Base-by-base conservation (phyloP, 2,797 vertebrate genomes). In the Octomys mimax region DNA sequence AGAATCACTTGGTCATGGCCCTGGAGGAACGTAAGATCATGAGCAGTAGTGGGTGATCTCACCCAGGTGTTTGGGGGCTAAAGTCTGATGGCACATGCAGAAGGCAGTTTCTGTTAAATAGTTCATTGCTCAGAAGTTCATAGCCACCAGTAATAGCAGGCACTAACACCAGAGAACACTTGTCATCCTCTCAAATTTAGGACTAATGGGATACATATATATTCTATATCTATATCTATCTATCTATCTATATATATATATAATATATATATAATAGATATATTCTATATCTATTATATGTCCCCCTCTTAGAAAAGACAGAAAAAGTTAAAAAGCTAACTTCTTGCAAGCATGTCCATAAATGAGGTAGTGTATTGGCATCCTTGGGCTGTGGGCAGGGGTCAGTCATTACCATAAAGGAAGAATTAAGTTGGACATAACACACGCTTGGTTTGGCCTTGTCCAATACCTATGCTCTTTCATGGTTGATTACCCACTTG, bases 81-180 rank as follows among this genome's bases (percentile, higher is more conserved):
- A 89, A 93, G 90, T 46, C 70, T 87, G 73, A 95, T 75, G 79
- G 70, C 88, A 83, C 73, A 70, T 9, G 54, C 42, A 39, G 68
- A 62, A 96, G 78, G 94, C 59, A 77, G 83, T 93, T 75, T 54
- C 57, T 84, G 13, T 84, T 77, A 77, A 94, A 68, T 42, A 42
- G 79, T 46, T 96, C 87, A 36, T 85, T 94, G 57, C 79, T 86
- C 33, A 75, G 59, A 79, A 91, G 13, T 91, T 80, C 68, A 59
- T 66, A 87, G 82, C 36, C 88, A 84, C 91, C 89, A 96, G 95
- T 52, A 92, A 96, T 92, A 95, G 68, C 92, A 94, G 95, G 89
- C 71, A 84, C 68, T 88, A 92, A 21, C 85, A 62, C 75, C 61
- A 77, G 93, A 96, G 92, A 95, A 94, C 10, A 73, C 79, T 94